A percentile compares a stretch with the other conserved stretches of the same genome.
Conservation (phyloP, 2,113 vertebrate species). For the Chaetodon auriga region DNA sequence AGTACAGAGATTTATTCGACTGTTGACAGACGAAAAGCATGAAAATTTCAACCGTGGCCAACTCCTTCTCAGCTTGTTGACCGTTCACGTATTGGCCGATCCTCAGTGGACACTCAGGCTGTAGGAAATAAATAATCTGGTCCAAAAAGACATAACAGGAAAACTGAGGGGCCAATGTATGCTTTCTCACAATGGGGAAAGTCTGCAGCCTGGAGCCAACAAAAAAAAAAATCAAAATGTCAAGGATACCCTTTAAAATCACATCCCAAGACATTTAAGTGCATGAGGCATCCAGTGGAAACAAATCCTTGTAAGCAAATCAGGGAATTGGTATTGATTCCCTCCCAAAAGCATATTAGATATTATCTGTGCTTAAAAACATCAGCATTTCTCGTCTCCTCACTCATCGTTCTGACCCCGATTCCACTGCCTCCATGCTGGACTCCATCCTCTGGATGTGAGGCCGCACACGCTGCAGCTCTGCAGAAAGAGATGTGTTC, state of each 20-base stretch:
- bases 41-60: constrained; percentile 23
- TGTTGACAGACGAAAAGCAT: constrained; percentile 48
- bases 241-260: constrained; percentile 65
- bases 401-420: constrained; percentile 50
- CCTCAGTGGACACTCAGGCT: constrained; percentile 40
- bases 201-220: constrained; percentile 44
- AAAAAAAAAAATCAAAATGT: constrained; percentile 61
- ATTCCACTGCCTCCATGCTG: constrained; percentile 3
- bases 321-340: constrained; percentile 50
- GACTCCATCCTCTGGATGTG: constrained; percentile 5
- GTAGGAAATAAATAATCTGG: constrained; percentile 44
- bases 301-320: constrained; percentile 66
- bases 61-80: constrained; percentile 48
- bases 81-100: constrained; percentile 13
- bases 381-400: constrained; percentile 41
- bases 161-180: constrained; percentile 3
- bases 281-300: constrained; percentile 55
- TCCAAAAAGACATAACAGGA: constrained; percentile 52
- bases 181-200: constrained; percentile 49
- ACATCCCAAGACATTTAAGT: constrained; percentile 39
- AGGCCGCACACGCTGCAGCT: constrained; percentile 2
- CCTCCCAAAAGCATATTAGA: constrained; percentile 45
- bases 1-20: constrained; percentile 21
- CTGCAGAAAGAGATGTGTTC: neutral
- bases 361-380: constrained; percentile 56